Evolutionary conservation across 2,888 invertebrate genomes (phyloP), one percentile per base, ranked within the genome.

Genomic region (Digitonthophagus gazella): DNA sequence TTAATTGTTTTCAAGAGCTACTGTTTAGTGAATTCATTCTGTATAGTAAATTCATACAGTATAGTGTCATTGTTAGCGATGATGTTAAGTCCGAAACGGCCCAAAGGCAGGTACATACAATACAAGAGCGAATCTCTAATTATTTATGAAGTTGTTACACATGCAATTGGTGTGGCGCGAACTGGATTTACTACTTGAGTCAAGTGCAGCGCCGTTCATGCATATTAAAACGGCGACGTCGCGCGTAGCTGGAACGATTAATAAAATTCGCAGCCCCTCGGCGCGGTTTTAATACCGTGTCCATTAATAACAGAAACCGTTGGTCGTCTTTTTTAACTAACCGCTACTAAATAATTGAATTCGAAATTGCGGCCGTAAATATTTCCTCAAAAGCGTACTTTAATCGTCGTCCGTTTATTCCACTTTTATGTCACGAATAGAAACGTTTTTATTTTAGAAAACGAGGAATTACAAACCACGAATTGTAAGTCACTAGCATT

Each of bases 121-220:
- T 44, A 44, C 28, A 44, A 44, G 28, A 44, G 28, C 58, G 58
- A 15, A 18, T 16, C 18, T 61, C 61, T 61, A 61, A 61, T 61
- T 61, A 61, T 61, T 61, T 61, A 69, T 66, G 66, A 63, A 20
- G 55, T 55, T 58, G 66, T 65, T 65, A 65, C 68, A 69, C 68
- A 69, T 66, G 66, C 68, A 66, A 69, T 69, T 69, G 68, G 68
- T 66, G 68, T 69, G 68, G 65, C 56, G 68, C 56, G 16, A 54
- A 18, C 15, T 54, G 65, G 68, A 69, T 69, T 69, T 69, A 69
- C 63, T 69, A 64, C 64, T 67, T 64, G 22, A 64, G 64, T 67
- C 67, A 67, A 67, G 64, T 64, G 57, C 67, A 67, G 67, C 67
- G 55, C 61, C 61, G 19, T 67, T 16, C 56, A 56, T 64, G 64